Percentiles rank a stretch among this genome's conserved stretches.
phyloP scores from a whole-genome alignment of 2,888 invertebrate species.

The Lamellibrachia satsuma region DNA sequence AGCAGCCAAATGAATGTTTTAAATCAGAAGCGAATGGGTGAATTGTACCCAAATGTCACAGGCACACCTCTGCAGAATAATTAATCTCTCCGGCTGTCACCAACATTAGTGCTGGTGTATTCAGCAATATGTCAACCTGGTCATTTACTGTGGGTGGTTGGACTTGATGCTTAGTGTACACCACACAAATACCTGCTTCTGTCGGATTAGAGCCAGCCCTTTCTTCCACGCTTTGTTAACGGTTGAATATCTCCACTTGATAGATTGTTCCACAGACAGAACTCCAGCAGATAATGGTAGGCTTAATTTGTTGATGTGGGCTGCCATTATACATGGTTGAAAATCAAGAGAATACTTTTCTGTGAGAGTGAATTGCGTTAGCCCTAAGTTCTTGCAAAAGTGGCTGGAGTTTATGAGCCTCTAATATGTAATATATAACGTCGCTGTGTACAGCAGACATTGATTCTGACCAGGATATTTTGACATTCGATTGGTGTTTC shows the following conservation, averaged over 20 bases:
- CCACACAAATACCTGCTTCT: background rate
- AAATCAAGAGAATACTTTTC: background rate
- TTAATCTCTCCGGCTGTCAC: background rate
- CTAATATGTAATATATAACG: background rate
- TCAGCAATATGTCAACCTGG: background rate
- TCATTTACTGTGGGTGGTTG: background rate
- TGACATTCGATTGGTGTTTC: background rate
- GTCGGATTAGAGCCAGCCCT: background rate
- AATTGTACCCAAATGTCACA: background rate
- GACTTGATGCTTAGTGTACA: background rate
- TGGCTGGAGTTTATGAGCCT: background rate
- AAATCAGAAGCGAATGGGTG: background rate
- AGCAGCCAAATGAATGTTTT: background rate
- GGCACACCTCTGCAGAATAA: background rate
- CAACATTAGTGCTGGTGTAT: background rate
- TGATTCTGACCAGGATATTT: background rate
- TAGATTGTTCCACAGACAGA: background rate
- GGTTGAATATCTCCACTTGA: background rate
- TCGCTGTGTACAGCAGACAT: background rate
- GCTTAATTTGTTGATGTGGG: conserved; percentile 13
- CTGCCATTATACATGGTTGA: background rate
- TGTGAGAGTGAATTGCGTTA: background rate
- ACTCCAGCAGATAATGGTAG: background rate
- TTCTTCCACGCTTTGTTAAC: background rate
- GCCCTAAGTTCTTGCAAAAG: background rate